A percentile compares a stretch with the other conserved stretches of the same genome.
Evolutionary conservation across 2,797 vertebrate genomes (phyloP).

Genomic region (Iguana delicatissima): DNA sequence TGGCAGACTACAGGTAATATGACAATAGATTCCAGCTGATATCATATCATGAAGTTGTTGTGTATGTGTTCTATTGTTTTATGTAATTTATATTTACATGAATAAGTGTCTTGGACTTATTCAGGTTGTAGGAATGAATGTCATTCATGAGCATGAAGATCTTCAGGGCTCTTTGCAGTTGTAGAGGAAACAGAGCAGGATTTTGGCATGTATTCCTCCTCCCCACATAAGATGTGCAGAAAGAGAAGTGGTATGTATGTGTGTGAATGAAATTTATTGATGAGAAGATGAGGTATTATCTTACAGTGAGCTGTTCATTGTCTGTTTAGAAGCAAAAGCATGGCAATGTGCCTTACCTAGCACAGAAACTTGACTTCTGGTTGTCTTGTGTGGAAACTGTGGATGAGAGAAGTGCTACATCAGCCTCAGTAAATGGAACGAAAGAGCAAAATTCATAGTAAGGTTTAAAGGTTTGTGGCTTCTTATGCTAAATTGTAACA

Average conservation of each 20-base stretch:
- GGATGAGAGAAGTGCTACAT: not conserved
- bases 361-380: not conserved
- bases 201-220: not conserved
- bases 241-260: too few species aligned
- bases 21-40: not conserved
- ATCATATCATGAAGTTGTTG: constrained; percentile 31
- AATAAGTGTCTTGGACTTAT: not conserved
- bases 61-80: rapidly evolving
- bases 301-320: not conserved
- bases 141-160: not conserved
- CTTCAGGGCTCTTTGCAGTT: constrained; percentile 1
- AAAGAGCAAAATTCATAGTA: not conserved
- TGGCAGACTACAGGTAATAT: not conserved
- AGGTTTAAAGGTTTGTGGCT: not conserved
- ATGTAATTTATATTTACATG: not conserved
- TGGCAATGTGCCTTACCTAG: not conserved
- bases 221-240: not conserved
- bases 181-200: not conserved
- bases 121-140: not conserved
- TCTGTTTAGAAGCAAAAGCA: constrained; percentile 10
- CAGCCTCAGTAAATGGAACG: not conserved
- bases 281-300: not conserved
- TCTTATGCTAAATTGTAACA: rapidly evolving
- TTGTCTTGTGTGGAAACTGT: not conserved
- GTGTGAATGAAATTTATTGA: not conserved